These are phyloP conservation scores for Cichladusa arquata DNA, from an alignment of 2,113 vertebrate genomes.

Conservation along the genomic window DNA sequence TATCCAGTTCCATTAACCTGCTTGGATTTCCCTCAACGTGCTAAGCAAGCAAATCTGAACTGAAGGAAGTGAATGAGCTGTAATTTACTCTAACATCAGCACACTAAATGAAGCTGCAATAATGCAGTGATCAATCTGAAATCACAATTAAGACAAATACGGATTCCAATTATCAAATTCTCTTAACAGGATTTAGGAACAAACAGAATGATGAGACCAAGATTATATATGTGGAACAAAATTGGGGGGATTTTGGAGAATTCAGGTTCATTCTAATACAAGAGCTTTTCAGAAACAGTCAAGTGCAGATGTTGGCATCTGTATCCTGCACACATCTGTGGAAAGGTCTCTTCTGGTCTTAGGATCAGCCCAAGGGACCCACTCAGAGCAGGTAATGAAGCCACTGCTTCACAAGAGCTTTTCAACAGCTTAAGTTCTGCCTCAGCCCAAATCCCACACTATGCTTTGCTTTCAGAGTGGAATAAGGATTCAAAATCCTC, in stretches of 20 bases:
- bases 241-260: background rate
- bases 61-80: background rate
- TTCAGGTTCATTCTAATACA: background rate
- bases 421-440: background rate
- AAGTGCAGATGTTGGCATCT: background rate
- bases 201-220: constrained; percentile 1
- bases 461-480: background rate
- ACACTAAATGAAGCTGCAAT: constrained; percentile 26
- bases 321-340: background rate
- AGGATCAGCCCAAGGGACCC: background rate
- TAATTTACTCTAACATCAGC: constrained; percentile 35
- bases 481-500: background rate
- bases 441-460: background rate
- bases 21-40: background rate
- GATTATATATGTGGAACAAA: background rate
- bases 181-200: background rate
- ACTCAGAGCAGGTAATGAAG: background rate
- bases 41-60: background rate
- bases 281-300: background rate
- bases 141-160: constrained; percentile 12
- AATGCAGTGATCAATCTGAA: constrained; percentile 28
- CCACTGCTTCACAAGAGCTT: background rate
- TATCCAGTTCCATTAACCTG: background rate
- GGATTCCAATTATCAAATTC: constrained; percentile 21
- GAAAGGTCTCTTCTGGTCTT: background rate